A percentile compares a stretch with the other conserved stretches of the same genome.
These are phyloP conservation scores for Sympetrum striolatum DNA, from an alignment of 2,888 invertebrate genomes.

Conservation along the genomic window DNA sequence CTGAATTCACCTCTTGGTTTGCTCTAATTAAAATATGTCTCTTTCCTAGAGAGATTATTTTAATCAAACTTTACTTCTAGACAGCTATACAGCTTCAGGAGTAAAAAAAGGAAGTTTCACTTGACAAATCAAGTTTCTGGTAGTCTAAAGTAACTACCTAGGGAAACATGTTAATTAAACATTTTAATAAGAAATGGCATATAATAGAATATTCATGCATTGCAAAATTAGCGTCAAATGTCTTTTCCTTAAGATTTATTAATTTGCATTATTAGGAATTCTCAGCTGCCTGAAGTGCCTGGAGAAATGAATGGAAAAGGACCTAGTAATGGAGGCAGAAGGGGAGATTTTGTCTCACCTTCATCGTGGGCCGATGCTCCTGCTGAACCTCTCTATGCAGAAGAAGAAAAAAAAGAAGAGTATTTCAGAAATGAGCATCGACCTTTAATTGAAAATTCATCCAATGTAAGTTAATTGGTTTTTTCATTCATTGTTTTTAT, in stretches of 20 bases:
- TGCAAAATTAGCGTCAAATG: background rate
- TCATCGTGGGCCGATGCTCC: conserved; percentile 63
- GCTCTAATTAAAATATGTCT: too few relatives aligned
- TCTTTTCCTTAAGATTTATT: background rate
- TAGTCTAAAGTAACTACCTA: too few relatives aligned
- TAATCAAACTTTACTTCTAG: too few relatives aligned
- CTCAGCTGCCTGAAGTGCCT: conserved; percentile 23
- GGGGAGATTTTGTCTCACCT: conserved; percentile 49
- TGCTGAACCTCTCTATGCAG: conserved; percentile 56
- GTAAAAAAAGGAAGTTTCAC: too few relatives aligned
- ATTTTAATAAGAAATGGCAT: background rate
- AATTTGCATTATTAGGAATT: background rate
- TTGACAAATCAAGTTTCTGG: too few relatives aligned
- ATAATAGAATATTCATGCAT: background rate
- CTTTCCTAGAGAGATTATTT: too few relatives aligned
- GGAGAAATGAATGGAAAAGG: conserved; percentile 13
- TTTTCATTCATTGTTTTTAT: too few relatives aligned
- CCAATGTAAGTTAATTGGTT: background rate
- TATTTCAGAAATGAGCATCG: conserved; percentile 22
- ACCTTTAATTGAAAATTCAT: conserved; percentile 9
- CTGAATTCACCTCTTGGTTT: too few relatives aligned
- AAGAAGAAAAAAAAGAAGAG: conserved; percentile 44
- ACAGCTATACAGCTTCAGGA: too few relatives aligned
- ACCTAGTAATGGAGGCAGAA: conserved; percentile 9
- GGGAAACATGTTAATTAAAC: too few relatives aligned